These are phyloP conservation scores for Haliclystus octoradiatus DNA, from an alignment of 30 jellyfish, hydroid and myxozoan species.

Conservation along the genomic window DNA sequence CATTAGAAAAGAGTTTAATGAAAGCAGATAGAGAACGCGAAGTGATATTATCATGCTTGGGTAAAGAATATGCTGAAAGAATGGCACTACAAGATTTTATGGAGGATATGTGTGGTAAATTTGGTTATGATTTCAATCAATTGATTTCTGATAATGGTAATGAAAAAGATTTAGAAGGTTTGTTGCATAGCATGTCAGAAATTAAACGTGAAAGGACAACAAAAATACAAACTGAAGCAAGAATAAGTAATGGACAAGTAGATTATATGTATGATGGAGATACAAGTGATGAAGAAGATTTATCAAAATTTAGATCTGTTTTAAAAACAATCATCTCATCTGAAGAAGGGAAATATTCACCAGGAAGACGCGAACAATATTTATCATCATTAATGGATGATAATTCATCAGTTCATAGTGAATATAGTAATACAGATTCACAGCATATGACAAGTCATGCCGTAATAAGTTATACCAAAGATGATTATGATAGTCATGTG, in stretches of 20 bases:
- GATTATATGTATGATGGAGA: not conserved
- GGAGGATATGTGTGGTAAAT: conserved; percentile 51
- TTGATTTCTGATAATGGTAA: conserved; percentile 18
- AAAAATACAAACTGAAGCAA: not conserved
- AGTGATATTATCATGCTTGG: conserved; percentile 66
- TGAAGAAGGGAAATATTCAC: not conserved
- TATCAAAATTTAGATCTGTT: not conserved
- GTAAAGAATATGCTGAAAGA: conserved; percentile 65
- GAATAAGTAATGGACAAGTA: not conserved
- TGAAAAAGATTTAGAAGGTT: conserved; percentile 27
- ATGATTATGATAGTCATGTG: not conserved
- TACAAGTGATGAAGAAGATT: not conserved
- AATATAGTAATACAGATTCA: not conserved
- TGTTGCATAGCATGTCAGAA: conserved; percentile 27
- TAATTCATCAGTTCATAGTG: not conserved
- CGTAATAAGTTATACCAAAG: too few relatives aligned
- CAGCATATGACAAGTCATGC: not conserved
- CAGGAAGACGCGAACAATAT: not conserved
- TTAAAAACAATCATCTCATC: not conserved
- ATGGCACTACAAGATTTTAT: conserved; percentile 46
- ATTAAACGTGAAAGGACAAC: not conserved
- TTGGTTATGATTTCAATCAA: conserved; percentile 42
- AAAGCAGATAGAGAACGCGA: conserved; percentile 74
- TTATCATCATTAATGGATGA: not conserved
- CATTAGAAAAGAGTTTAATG: conserved; percentile 46